Conservation (phyloP, 30 jellyfish, hydroid and myxozoan genomes). For the Pelagia noctiluca region DNA sequence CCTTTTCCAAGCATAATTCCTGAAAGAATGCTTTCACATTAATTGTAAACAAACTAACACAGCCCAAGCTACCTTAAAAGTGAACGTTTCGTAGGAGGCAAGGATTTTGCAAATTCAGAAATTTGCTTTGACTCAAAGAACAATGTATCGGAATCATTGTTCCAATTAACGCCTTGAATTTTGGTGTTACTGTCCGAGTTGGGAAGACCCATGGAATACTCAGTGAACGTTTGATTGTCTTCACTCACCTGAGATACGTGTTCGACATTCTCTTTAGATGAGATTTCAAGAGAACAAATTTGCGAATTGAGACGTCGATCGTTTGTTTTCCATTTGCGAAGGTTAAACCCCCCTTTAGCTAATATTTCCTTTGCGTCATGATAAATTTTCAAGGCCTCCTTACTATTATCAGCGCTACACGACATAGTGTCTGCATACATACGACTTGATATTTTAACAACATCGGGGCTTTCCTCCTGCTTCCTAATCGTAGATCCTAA, state of each 20-base stretch:
- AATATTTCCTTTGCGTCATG: not conserved
- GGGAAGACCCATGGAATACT: conserved; percentile 1
- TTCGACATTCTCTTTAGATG: not conserved
- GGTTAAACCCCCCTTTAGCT: not conserved
- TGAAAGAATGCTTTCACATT: conserved; percentile 22
- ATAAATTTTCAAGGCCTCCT: not conserved
- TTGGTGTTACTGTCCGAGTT: not conserved
- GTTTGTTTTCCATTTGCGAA: not conserved
- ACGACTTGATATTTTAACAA: not conserved
- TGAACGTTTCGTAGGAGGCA: conserved; percentile 14
- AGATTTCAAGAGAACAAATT: not conserved
- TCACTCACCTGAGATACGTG: not conserved
- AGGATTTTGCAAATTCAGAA: conserved; percentile 21
- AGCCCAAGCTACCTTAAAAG: conserved; percentile 3
- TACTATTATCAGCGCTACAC: not conserved
- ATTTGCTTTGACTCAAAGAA: not conserved
- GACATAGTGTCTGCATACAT: conserved; percentile 10
- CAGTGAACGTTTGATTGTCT: conserved; percentile 5
- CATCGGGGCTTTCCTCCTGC: not conserved
- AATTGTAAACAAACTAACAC: conserved; percentile 10
- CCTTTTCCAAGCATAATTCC: not conserved
- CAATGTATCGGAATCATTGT: not conserved
- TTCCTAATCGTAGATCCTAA: not conserved
- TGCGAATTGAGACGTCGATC: not conserved
- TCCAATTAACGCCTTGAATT: conserved; percentile 1